phyloP scores from a whole-genome alignment of 1,140 invertebrate genomes.

The Oryzaephilus surinamensis region DNA sequence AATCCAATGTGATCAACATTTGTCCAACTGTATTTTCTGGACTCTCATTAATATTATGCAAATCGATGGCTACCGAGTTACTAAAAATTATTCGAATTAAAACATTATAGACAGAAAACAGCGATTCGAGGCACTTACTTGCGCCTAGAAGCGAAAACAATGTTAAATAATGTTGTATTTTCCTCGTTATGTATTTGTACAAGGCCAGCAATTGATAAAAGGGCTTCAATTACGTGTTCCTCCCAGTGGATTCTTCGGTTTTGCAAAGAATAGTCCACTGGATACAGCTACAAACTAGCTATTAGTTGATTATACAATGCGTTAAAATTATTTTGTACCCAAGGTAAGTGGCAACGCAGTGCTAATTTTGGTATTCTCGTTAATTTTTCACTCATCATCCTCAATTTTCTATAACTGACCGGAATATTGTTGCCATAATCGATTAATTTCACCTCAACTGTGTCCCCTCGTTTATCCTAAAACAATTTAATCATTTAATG shows the following conservation, averaged over 20 bases:
- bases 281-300: neutral
- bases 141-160: neutral
- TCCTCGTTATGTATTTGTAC: slow-evolving; percentile 1
- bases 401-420: slow-evolving; percentile 16
- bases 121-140: neutral
- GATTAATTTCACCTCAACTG: no score
- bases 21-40: slow-evolving; percentile 10
- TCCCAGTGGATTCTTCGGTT: neutral
- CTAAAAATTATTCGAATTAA: slow-evolving; percentile 1
- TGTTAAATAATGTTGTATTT: neutral
- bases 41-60: slow-evolving; percentile 14
- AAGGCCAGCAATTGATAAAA: neutral
- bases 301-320: slow-evolving; percentile 11
- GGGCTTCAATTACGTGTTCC: neutral
- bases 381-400: slow-evolving; percentile 15
- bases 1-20: slow-evolving; percentile 12
- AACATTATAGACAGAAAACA: neutral
- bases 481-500: no score
- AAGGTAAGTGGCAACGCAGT: slow-evolving; percentile 17
- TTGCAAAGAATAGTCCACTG: neutral
- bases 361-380: slow-evolving; percentile 16
- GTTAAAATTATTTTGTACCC: slow-evolving; percentile 15
- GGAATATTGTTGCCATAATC: no score
- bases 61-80: slow-evolving; percentile 12
- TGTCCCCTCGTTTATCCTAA: no score